phyloP scores from a whole-genome alignment of 1,140 invertebrate genomes.

The Propsilocerus akamusi region DNA sequence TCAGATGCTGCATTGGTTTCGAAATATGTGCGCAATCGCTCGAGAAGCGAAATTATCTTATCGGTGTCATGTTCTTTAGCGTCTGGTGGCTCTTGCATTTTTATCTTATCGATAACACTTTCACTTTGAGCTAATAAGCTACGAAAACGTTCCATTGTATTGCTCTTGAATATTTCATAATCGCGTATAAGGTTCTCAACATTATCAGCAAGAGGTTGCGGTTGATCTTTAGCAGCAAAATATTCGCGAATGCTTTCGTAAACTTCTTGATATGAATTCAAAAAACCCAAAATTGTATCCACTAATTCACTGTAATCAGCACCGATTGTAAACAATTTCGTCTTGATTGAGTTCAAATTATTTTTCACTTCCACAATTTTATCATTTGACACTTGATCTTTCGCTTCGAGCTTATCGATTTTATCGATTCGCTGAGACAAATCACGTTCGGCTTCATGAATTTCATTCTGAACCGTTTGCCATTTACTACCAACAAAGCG shows the following conservation, averaged over 20 bases:
- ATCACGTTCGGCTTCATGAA: conserved; percentile 28
- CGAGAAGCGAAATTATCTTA: conserved; percentile 41
- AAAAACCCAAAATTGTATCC: conserved; percentile 35
- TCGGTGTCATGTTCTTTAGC: conserved; percentile 47
- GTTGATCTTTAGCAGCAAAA: conserved; percentile 13
- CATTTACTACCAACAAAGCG: conserved; percentile 28
- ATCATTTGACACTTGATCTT: conserved; percentile 38
- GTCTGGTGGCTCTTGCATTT: conserved; percentile 41
- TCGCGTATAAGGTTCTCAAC: conserved; percentile 18
- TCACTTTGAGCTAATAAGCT: conserved; percentile 23
- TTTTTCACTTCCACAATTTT: conserved; percentile 36
- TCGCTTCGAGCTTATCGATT: conserved; percentile 24
- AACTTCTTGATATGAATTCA: conserved; percentile 16
- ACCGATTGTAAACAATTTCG: conserved; percentile 41
- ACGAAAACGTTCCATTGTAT: conserved; percentile 24
- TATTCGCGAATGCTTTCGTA: conserved; percentile 14
- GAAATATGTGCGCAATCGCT: conserved; percentile 24
- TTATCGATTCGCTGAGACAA: conserved; percentile 34
- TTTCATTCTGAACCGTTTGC: conserved; percentile 40
- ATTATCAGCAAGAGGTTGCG: conserved; percentile 5
- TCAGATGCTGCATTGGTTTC: conserved; percentile 32
- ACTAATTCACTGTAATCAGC: conserved; percentile 55
- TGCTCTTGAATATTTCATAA: conserved; percentile 23
- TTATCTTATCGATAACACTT: conserved; percentile 20
- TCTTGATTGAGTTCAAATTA: conserved; percentile 20